phyloP scores from a whole-genome alignment of 2,888 invertebrate species.

The Polia nebulosa region DNA sequence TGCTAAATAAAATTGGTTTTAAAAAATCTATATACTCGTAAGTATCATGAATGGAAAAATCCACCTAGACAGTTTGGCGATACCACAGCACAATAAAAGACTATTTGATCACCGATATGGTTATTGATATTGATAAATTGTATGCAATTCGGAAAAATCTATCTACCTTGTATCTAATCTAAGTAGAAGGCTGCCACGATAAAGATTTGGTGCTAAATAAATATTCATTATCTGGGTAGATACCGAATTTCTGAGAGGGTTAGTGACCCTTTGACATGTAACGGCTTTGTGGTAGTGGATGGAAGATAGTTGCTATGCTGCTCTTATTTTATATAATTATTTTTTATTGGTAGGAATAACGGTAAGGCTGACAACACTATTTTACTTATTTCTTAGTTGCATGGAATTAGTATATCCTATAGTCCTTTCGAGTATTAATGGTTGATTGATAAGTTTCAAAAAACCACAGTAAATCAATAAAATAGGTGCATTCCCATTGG shows the following conservation, averaged over 20 bases:
- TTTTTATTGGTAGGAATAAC: no score
- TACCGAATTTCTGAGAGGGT: constrained; percentile 28
- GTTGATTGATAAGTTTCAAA: no score
- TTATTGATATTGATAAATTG: constrained; percentile 38
- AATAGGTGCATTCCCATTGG: no score
- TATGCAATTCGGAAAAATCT: constrained; percentile 38
- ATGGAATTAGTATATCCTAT: no score
- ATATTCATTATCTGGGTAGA: constrained; percentile 43
- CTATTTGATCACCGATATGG: constrained; percentile 24
- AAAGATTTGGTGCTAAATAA: constrained; percentile 58
- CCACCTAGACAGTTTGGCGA: constrained; percentile 51
- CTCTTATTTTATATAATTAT: neutral
- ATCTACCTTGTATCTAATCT: constrained; percentile 53
- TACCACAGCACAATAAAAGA: constrained; percentile 16
- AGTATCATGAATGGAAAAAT: constrained; percentile 39
- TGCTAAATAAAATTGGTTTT: no score
- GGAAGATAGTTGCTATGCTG: constrained; percentile 25
- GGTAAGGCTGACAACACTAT: no score
- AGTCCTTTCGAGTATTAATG: no score
- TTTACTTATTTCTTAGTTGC: no score
- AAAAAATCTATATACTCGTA: no score
- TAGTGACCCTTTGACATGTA: constrained; percentile 42
- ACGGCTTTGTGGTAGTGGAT: constrained; percentile 11
- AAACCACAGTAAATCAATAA: no score
- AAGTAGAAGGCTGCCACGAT: constrained; percentile 47